phyloP scores from a whole-genome alignment of 2,113 vertebrate species.

The Ailurus styani region DNA sequence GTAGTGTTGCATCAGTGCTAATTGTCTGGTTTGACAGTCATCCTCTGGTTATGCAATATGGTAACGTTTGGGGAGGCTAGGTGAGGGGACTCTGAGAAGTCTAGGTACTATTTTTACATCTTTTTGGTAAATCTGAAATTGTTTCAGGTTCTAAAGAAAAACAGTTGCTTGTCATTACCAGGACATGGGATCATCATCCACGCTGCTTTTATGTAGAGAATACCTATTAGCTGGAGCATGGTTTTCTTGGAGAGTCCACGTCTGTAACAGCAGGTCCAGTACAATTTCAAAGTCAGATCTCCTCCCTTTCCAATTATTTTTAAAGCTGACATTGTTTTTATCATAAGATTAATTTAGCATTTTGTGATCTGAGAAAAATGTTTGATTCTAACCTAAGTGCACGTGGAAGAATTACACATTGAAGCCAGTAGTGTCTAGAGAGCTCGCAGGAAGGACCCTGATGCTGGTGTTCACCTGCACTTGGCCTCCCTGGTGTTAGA shows the following conservation, averaged over 20 bases:
- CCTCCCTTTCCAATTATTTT: background rate
- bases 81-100: background rate
- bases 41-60: background rate
- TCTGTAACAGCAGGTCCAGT: background rate
- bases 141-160: conserved; percentile 20
- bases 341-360: background rate
- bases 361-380: background rate
- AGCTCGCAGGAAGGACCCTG: background rate
- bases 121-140: background rate
- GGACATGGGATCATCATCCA: background rate
- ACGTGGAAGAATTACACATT: background rate
- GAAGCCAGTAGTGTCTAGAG: background rate
- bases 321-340: background rate
- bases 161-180: background rate
- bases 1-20: background rate
- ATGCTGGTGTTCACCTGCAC: background rate
- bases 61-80: background rate
- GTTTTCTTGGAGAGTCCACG: background rate
- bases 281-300: background rate
- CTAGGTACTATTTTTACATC: background rate
- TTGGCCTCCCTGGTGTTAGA: background rate
- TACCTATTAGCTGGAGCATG: background rate
- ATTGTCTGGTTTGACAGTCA: background rate
- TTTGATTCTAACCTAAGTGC: background rate
- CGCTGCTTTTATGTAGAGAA: background rate